Base-by-base conservation (phyloP, 2,888 invertebrate genomes). In the Cephus runcator region DNA sequence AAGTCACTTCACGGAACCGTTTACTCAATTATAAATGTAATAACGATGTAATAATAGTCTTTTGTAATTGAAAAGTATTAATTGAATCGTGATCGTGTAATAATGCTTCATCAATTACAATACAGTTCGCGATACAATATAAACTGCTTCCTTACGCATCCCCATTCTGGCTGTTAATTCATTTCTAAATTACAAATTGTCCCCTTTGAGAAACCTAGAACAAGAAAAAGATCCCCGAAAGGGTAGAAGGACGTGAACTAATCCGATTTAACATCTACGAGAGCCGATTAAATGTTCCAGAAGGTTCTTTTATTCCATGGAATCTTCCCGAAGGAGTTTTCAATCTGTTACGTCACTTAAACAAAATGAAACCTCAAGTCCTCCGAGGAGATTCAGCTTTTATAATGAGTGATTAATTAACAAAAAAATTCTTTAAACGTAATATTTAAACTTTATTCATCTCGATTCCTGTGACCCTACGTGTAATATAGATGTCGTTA, bases 271-370 rank as follows among this genome's bases (percentile, higher is more conserved):
- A 15, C 23, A 56, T 56, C 56, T 30, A 23, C 9, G 23, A 79
- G 85, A 82, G 79, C 83, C 79, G 85, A 85, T 86, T 83, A 82
- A 78, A 81, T 75, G 76, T 76, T 23, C 56, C 9, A 56, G 1
- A 40, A 40, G 56, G 9, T 56, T 6, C 23, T 56, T 23, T 9
- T 9, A 23, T 9, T 23, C 23, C 56, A 56, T 23, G 23, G 0
- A 56, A 6, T 2, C 1, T 23, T 56, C 9, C 73, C 40, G 71
- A 35, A 68, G 33, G 77, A 78, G 80, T 81, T 78, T 75, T 73
- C 77, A 75, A 33, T 30, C 35, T 76, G 74, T 74, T 73, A 78
- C 12, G 73, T 71, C 11, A 30, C 15, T 71, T 23, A 9, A 23
- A 56, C 6, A 23, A 9, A 15, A 56, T 9, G 9, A 56, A 56